A percentile compares a stretch with the other conserved stretches of the same genome.
Evolutionary conservation across 2,888 invertebrate genomes (phyloP).

Genomic region (Dicranocentrus wangi): DNA sequence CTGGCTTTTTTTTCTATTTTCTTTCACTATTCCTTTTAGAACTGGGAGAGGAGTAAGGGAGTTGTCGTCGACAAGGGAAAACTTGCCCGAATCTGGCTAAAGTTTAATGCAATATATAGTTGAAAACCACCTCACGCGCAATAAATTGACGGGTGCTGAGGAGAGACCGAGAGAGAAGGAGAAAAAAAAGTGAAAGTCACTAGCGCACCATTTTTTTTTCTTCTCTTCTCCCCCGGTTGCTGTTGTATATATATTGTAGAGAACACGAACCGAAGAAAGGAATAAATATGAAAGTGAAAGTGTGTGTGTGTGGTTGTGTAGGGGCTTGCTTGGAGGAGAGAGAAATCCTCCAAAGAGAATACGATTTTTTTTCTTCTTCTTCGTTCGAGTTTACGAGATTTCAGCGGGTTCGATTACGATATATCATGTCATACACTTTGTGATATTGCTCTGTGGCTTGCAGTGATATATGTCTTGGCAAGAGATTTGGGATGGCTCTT

Average conservation of each 20-base stretch:
- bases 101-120: conserved; percentile 10
- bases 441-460: conserved; percentile 66
- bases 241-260: background rate
- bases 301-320: too few relatives aligned
- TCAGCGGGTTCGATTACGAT: conserved; percentile 60
- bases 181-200: background rate
- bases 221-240: background rate
- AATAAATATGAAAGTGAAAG: conserved; percentile 5
- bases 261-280: background rate
- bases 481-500: conserved; percentile 60
- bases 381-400: conserved; percentile 68
- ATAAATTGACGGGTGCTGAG: background rate
- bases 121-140: background rate
- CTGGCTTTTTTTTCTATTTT: too few relatives aligned
- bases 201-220: background rate
- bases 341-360: conserved; percentile 33
- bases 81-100: background rate
- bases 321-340: background rate
- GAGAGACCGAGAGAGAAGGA: background rate
- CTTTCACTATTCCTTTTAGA: too few relatives aligned
- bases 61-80: background rate
- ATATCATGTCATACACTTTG: conserved; percentile 68
- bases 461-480: conserved; percentile 70
- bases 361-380: too few relatives aligned
- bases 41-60: too few relatives aligned